Evolutionary conservation across 1,140 invertebrate species (phyloP), one percentile per base, ranked within the genome.

Genomic region (Cydia strobilella): DNA sequence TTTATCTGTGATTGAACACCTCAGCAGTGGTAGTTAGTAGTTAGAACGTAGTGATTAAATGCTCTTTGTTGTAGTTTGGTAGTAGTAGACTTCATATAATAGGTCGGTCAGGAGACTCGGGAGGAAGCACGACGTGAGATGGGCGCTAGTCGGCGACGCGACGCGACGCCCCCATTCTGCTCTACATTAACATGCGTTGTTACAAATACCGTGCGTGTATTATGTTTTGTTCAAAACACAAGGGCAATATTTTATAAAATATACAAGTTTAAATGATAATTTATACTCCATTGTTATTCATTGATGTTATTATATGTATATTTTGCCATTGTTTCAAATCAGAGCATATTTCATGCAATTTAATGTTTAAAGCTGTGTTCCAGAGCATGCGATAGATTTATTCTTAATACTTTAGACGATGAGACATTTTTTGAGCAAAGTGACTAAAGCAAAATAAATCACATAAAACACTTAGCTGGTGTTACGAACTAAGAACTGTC

Each of bases 241-340:
- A 88, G 84, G 84, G 86, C 86, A 87, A 88, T 90, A 92, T 90
- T 90, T 91, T 91, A 90, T 91, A 90, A 92, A 92, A 90, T 91
- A 90, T 90, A 90, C 86, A 90, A 90, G 89, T 91, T 91, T 92
- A 91, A 90, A 92, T 91, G 89, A 92, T 92, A 92, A 92, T 92
- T 92, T 92, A 92, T 92, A 91, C 88, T 86, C 89, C 87, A 91
- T 92, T 92, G 90, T 92, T 92, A 92, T 92, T 92, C 90, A 92
- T 92, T 91, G 89, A 90, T 92, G 90, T 92, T 92, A 92, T 92
- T 92, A 92, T 92, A 91, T 92, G 90, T 92, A 92, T 91, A 92
- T 92, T 92, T 92, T 85, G 86, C 90, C 90, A 92, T 92, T 92
- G 90, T 92, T 92, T 91, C 88, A 92, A 91, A 92, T 92, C 90